Conservation (phyloP, 2,888 invertebrate species). For the Tryphoninae sp. region DNA sequence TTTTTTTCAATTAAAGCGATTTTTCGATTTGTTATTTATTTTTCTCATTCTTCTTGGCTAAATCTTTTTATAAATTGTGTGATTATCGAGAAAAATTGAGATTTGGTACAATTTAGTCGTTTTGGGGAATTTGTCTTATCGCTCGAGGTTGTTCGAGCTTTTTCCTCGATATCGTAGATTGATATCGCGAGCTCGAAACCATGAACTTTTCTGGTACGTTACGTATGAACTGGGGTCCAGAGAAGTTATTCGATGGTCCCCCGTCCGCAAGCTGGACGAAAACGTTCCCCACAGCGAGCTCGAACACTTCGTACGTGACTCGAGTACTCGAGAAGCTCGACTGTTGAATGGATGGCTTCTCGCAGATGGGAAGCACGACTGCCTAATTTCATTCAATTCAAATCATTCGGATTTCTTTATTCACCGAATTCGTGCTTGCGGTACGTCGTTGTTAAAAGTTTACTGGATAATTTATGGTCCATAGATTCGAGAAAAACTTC, state of each 20-base stretch:
- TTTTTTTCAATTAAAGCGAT: too few relatives aligned
- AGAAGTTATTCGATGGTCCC: not conserved
- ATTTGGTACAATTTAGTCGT: not conserved
- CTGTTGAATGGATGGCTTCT: conserved; percentile 75
- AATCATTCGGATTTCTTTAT: conserved; percentile 69
- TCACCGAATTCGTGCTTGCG: conserved; percentile 10
- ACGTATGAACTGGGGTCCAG: conserved; percentile 33
- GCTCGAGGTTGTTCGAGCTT: not conserved
- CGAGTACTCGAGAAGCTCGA: conserved; percentile 70
- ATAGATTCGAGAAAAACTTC: not conserved
- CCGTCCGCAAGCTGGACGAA: conserved; percentile 41
- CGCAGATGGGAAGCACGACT: conserved; percentile 73
- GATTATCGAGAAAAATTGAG: not conserved
- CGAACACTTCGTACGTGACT: conserved; percentile 71
- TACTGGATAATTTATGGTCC: conserved; percentile 13
- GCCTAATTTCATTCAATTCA: conserved; percentile 75
- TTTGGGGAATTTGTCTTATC: not conserved
- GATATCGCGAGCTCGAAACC: conserved; percentile 39
- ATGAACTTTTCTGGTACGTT: conserved; percentile 5
- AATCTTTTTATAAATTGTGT: not conserved
- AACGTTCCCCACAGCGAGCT: conserved; percentile 66
- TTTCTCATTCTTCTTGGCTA: too few relatives aligned
- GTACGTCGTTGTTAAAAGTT: not conserved
- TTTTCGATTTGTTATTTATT: too few relatives aligned
- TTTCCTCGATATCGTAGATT: conserved; percentile 21